phyloP scores from a whole-genome alignment of 2,113 vertebrate species.

The Argyrosomus japonicus region DNA sequence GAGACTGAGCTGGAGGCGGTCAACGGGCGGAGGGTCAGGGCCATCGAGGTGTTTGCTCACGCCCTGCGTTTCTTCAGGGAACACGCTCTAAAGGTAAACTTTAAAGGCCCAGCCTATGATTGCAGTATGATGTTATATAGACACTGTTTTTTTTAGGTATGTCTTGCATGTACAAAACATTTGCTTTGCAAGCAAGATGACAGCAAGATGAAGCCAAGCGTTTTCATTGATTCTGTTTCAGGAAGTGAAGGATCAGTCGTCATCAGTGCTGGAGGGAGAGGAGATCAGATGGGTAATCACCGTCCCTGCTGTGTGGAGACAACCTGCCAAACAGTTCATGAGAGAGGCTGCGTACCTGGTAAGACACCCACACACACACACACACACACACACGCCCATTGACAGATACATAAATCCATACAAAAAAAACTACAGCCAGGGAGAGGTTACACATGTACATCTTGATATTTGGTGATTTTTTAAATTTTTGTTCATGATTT shows the following conservation, averaged over 20 bases:
- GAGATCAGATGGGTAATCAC: constrained; percentile 96
- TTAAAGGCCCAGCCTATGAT: neutral
- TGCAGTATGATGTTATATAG: neutral
- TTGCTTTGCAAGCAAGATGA: no score
- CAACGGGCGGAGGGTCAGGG: constrained; percentile 89
- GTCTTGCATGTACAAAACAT: neutral
- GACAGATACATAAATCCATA: neutral
- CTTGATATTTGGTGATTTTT: no score
- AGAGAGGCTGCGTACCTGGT: constrained; percentile 95
- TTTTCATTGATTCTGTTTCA: constrained; percentile 56
- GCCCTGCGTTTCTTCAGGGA: constrained; percentile 93
- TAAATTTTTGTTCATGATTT: no score
- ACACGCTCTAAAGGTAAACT: constrained; percentile 91
- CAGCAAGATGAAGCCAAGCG: no score
- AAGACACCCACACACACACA: constrained; percentile 35
- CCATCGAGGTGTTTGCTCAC: constrained; percentile 94
- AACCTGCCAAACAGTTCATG: constrained; percentile 99
- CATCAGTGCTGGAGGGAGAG: constrained; percentile 80
- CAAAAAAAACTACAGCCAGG: no score
- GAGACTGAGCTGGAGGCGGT: constrained; percentile 92
- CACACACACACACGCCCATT: neutral
- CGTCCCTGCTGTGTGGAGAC: constrained; percentile 97
- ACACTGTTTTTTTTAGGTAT: neutral
- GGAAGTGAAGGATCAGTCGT: constrained; percentile 94
- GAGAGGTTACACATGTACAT: no score